Base-by-base conservation (phyloP, 2,113 vertebrate genomes). In the Candoia aspera region DNA sequence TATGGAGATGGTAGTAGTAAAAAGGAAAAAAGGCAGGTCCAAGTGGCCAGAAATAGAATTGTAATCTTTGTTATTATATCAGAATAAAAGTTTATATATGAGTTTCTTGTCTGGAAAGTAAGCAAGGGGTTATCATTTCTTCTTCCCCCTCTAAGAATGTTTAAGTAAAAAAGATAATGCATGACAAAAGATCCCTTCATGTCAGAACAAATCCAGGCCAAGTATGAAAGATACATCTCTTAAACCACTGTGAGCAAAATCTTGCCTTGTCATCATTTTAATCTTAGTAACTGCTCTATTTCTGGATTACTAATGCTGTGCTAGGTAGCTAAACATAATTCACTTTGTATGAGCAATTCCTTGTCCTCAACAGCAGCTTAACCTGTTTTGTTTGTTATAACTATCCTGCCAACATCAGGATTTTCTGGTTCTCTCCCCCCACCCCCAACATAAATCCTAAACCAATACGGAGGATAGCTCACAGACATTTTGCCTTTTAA, bases 241-340 rank as follows among this genome's bases (percentile, higher is more conserved):
- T 57, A 55, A 49, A 84, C 4, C 68, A 79, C 55, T 9, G 79
- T 58, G 42, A 0, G 4, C 24, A 90, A 94, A 0, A 89, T 90
- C 55, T 83, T 87, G 84, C 9, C 12, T 68, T n/a, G 58, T 0
- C 21, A 24, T 4, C 60, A 17, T 89, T 95, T 29, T 93, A 88
- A 62, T 90, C 23, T 89, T 37, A 57, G 0, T 83, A 59, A 2
- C 1, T 57, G 88, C 90, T 3, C 57, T 46, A 37, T 42, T 79
- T 90, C 85, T 90, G 57, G 68, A 11, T 91, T 92, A 11, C 85
- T 58, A 87, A 9, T 19, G 58, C 0, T 94, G 57, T 95, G 84
- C 54, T 84, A 1, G 55, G 42, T 84, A 46, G 37, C 21, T 24
- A 53, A 53, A 49, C 42, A 88, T n/a, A 19, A n/a, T 60, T 58